A percentile compares a stretch with the other conserved stretches of the same genome.
Conservation (phyloP, 2,888 invertebrate species). For the Mythimna ferrago region DNA sequence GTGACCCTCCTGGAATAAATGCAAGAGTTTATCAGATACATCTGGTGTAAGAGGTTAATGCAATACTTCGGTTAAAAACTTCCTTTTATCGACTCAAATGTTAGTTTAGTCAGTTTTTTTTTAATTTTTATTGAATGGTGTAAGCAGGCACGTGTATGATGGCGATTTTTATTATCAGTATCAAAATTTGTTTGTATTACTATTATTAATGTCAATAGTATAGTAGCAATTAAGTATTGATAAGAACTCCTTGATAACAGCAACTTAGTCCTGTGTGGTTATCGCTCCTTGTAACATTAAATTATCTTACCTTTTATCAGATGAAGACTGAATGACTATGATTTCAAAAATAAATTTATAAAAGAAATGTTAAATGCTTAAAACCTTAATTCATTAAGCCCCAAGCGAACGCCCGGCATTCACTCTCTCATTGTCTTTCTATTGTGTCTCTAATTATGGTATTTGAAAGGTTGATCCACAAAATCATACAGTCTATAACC, state of each 20-base stretch:
- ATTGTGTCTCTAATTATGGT: no score
- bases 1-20: no score
- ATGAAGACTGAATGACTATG: conserved; percentile 19
- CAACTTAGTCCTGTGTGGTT: conserved; percentile 5
- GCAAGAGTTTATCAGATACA: no score
- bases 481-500: not conserved
- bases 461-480: no score
- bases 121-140: not conserved
- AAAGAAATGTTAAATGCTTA: not conserved
- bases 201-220: conserved; percentile 2
- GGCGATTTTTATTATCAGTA: conserved; percentile 1
- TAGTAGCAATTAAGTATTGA: conserved; percentile 32
- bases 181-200: conserved; percentile 9
- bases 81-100: not conserved
- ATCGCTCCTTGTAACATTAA: conserved; percentile 13
- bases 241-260: conserved; percentile 31
- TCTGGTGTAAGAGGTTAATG: no score
- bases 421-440: no score
- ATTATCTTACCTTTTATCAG: conserved; percentile 23
- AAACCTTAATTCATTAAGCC: not conserved
- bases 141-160: not conserved
- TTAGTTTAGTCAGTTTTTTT: not conserved
- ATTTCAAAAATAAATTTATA: not conserved
- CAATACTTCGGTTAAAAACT: not conserved
- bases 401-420: no score